Base-by-base conservation (phyloP, 2,113 vertebrate species). In the Pterophyllum scalare region DNA sequence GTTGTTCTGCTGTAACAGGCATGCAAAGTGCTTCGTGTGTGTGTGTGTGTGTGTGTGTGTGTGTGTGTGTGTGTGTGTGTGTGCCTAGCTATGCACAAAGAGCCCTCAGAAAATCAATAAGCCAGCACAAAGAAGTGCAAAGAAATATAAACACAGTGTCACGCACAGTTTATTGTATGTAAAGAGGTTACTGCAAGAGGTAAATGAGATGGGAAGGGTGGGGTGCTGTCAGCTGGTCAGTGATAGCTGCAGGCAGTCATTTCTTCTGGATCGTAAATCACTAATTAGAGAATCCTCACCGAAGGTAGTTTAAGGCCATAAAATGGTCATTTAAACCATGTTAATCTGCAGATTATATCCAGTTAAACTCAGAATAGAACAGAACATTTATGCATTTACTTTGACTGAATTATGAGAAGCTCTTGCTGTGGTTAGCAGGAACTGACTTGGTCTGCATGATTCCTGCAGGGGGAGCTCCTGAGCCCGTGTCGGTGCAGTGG, bases 401-500 rank as follows among this genome's bases (percentile, higher is more conserved):
- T 46, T 77, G 75, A 40, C 35, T 28, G 15, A 43, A 58, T 65
- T 31, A 43, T 43, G 22, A 56, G 11, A 49, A 46, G 24, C 26
- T 72, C 19, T 72, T 72, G 26, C n/a, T 15, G 0, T 49, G 65
- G 67, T 72, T 54, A 72, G 10, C 17, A 13, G 26, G 26, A 11
- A 28, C 49, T 83, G 40, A 80, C 40, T 17, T 49, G 40, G 20
- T 58, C 33, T 87, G 8, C 31, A 12, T 54, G 67, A 33, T 76
- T 81, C 77, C 84, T 88, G 59, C 87, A 99, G 98, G 98, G 98
- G 92, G 98, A 99, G 96, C 95, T 99, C 93, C 94, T 99, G 95
- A 99, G 98, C 90, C 98, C 98, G 0, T 99, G 98, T 86, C 98
- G 98, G 77, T 99, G 98, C 3, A 96, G 97, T 0, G 98, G 98